Conservation (phyloP, 1,140 invertebrate genomes). For the Rhyzopertha dominica region DNA sequence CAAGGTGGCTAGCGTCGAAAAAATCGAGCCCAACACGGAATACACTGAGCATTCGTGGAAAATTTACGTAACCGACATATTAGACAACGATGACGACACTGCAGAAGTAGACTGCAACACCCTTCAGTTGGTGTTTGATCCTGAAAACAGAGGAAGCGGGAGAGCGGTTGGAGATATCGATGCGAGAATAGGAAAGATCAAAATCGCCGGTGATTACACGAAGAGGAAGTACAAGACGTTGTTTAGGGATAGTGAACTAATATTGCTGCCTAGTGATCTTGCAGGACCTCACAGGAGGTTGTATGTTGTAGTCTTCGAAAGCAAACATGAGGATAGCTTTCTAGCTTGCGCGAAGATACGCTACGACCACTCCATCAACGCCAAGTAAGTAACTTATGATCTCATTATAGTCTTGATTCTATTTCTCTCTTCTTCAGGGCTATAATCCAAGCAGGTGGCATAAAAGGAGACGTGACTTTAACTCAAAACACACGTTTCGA, state of each 20-base stretch:
- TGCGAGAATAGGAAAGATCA: constrained; percentile 66
- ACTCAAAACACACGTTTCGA: constrained; percentile 79
- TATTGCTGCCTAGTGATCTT: constrained; percentile 61
- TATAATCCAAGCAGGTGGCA: constrained; percentile 71
- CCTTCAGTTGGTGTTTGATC: constrained; percentile 80
- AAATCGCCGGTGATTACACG: constrained; percentile 58
- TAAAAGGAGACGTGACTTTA: constrained; percentile 74
- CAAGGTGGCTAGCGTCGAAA: constrained; percentile 52
- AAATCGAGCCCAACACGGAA: constrained; percentile 45
- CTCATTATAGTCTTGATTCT: too few relatives aligned
- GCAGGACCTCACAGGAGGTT: constrained; percentile 67
- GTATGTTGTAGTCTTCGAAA: constrained; percentile 82
- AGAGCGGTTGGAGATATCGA: constrained; percentile 78
- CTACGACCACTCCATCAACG: constrained; percentile 56
- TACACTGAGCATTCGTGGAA: constrained; percentile 81
- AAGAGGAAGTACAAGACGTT: constrained; percentile 52
- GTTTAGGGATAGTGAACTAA: constrained; percentile 62
- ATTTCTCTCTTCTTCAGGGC: constrained; percentile 51
- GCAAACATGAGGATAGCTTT: constrained; percentile 70
- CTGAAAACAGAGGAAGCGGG: constrained; percentile 62
- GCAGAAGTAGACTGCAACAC: constrained; percentile 74
- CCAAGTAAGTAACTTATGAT: constrained; percentile 72
- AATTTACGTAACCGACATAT: constrained; percentile 83
- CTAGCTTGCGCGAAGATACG: constrained; percentile 80
- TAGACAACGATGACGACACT: constrained; percentile 68